Percentiles rank a stretch among this genome's conserved stretches.
phyloP scores from a whole-genome alignment of 2,888 invertebrate species.

The Odontothrips loti region DNA sequence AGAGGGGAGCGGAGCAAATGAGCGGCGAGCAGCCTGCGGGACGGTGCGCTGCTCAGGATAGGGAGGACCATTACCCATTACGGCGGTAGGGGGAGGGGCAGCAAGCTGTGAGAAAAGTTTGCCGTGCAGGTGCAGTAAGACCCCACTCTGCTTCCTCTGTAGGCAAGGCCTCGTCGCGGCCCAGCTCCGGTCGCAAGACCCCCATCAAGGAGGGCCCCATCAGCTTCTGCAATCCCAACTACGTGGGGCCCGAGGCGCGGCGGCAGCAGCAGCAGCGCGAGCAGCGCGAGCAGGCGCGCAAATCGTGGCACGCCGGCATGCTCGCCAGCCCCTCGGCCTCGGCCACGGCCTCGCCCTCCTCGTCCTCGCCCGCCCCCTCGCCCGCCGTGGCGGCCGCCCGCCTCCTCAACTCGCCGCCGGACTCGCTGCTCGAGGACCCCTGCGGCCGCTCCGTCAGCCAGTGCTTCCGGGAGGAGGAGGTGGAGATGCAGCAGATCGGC shows the following conservation, averaged over 20 bases:
- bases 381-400: background rate
- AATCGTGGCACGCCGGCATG: conserved; percentile 14
- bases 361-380: background rate
- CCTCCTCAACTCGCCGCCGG: conserved; percentile 57
- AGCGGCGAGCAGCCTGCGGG: too few species aligned
- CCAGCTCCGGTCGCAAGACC: conserved; percentile 1
- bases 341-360: background rate
- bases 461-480: conserved; percentile 39
- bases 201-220: conserved; percentile 50
- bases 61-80: too few species aligned
- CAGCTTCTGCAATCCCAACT: conserved; percentile 73
- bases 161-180: background rate
- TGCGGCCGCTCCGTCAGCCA: conserved; percentile 45
- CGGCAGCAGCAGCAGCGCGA: background rate
- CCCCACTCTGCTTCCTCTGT: background rate
- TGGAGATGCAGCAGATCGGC: conserved; percentile 49
- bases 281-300: conserved; percentile 33
- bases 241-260: conserved; percentile 62
- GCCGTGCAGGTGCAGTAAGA: too few species aligned
- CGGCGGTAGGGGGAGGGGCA: too few species aligned
- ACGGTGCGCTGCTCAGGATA: too few species aligned
- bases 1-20: too few species aligned
- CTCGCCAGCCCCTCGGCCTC: background rate
- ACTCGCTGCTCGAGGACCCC: conserved; percentile 57
- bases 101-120: too few species aligned